A percentile compares a stretch with the other conserved stretches of the same genome.
phyloP scores from a whole-genome alignment of 2,113 vertebrate species.

The Clarias macrocephalus region DNA sequence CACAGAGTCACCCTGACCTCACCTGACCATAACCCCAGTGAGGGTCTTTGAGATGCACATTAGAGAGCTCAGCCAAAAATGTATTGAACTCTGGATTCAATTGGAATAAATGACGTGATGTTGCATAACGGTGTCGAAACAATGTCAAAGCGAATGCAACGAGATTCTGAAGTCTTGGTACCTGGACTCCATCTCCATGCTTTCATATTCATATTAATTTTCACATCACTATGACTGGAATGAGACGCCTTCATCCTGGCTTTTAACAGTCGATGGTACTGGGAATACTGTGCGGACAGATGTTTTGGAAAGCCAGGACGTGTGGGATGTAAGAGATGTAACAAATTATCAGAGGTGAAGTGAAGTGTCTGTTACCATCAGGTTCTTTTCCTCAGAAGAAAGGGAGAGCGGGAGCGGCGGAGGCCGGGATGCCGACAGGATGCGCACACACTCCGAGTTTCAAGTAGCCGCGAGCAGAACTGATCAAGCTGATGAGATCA shows the following conservation, averaged over 20 bases:
- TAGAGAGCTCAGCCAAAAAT: no score
- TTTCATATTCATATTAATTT: no score
- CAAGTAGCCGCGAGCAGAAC: conserved; percentile 55
- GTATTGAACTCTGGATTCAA: no score
- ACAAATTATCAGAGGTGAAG: background rate
- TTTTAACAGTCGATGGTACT: background rate
- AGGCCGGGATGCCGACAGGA: background rate
- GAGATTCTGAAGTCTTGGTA: background rate
- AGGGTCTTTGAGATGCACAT: no score
- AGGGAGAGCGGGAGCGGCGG: background rate
- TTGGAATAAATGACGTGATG: no score
- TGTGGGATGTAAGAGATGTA: background rate
- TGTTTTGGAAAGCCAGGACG: background rate
- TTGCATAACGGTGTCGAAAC: no score
- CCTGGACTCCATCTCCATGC: background rate
- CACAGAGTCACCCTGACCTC: no score
- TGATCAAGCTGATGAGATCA: conserved; percentile 65
- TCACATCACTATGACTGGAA: background rate
- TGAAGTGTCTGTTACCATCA: background rate
- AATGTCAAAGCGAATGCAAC: no score
- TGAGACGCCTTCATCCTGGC: background rate
- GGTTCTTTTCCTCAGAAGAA: background rate
- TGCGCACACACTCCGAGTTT: background rate
- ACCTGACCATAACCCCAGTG: no score
- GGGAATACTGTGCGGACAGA: background rate